Conservation (phyloP, 2,113 vertebrate species). For the Eulemur rufifrons region DNA sequence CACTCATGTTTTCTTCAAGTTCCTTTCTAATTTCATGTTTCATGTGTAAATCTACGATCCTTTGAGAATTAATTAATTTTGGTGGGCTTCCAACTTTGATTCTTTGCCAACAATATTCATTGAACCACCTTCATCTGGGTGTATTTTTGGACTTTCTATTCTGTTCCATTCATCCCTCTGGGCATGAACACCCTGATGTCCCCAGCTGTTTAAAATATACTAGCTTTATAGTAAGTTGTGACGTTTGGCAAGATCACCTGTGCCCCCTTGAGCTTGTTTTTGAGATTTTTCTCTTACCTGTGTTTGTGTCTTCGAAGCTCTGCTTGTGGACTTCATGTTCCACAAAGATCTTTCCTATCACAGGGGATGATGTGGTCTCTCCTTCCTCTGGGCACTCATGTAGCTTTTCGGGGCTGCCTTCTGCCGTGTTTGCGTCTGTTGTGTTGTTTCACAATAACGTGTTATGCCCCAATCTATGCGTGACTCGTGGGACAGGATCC, state of each 20-base stretch:
- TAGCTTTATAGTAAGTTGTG: not conserved
- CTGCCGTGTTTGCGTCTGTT: fast-evolving
- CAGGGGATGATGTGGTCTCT: not conserved
- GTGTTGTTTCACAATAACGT: fast-evolving
- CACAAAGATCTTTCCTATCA: not conserved
- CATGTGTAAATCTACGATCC: not conserved
- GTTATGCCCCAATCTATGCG: not conserved
- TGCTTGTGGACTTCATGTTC: not conserved
- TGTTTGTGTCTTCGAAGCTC: not conserved
- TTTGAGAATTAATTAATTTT: not conserved
- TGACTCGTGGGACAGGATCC: not conserved
- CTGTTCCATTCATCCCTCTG: not conserved
- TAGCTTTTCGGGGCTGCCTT: not conserved
- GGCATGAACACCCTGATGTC: not conserved
- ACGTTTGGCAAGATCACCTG: not conserved
- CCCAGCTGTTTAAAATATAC: not conserved
- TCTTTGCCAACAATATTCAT: not conserved
- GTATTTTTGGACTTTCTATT: not conserved
- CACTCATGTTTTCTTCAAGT: not conserved
- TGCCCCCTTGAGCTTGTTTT: not conserved
- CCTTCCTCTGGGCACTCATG: fast-evolving
- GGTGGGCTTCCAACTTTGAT: not conserved
- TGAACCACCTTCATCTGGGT: not conserved
- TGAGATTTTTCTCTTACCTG: not conserved
- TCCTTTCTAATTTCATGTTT: not conserved